Base-by-base conservation (phyloP, 1,140 invertebrate genomes). In the Drosophila mojavensis region DNA sequence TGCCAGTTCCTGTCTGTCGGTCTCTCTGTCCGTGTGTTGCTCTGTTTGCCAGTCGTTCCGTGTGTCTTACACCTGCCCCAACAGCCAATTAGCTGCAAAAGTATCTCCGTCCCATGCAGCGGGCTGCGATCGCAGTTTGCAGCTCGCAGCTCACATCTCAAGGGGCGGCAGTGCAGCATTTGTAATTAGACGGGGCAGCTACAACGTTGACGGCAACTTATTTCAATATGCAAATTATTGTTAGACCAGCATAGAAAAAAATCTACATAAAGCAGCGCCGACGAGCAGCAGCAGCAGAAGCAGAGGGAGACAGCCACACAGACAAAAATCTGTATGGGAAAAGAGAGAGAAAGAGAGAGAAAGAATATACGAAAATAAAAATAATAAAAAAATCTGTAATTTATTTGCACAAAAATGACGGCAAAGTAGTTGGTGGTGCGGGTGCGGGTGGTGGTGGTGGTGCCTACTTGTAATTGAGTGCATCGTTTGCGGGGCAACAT, bases 381-480 rank as follows among this genome's bases (percentile, higher is more conserved):
- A 54, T 76, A 70, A 64, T 78, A 78, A 68, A 58, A 86, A 80
- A 77, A 84, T 77, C 75, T 82, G 83, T 86, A 86, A 88, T 88
- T 86, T 86, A 83, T 88, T 74, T 75, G 64, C 75, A 69, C 60
- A 61, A 78, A 76, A 75, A 78, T 75, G 76, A 75, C 50, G 73
- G 58, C 64, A 55, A 56, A 33, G 59, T 55, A 41, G 63, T 55
- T 43, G 79, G 59, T 45, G 80, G 72, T 69, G 81, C 47, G 68
- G 81, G 63, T 68, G 75, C 28, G 20, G 20, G 20, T 24, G 20
- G 1, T 24, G 20, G 20, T 24, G 70, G 53, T 59, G 61, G 63
- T 61, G 75, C 55, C 71, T 71, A 48, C 59, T 78, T 83, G 76
- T 78, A 83, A 88, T 86, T 88, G 83, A 88, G 83, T 86, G 83